Evolutionary conservation across 1,140 invertebrate genomes (phyloP), one percentile per base, ranked within the genome.

Genomic region (Mizuhopecten yessoensis): DNA sequence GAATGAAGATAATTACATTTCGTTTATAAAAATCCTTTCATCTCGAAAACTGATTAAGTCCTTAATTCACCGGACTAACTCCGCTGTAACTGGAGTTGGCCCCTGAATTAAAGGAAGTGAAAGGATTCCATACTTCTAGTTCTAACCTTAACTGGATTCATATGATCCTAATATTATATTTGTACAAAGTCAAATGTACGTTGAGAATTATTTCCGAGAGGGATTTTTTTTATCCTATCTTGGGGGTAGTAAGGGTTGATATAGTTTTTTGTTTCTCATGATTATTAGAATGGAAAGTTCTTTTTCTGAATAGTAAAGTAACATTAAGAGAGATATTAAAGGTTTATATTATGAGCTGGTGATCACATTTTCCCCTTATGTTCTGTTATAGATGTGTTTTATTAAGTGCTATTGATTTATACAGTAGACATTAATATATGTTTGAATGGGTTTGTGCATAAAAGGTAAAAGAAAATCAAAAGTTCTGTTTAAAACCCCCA

Each of bases 371-470:
- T 75, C 57, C 57, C n/a, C 0, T 39, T 75, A 75, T 75, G 57
- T 29, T 29, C 57, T 75, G 36, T 39, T 39, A 39, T 13, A 39
- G 5, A 29, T 49, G 45, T 49, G 3, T 75, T 75, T 75, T 29
- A 75, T 75, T 75, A 75, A 75, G 57, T 75, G 57, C 57, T 75
- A 75, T n/a, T 75, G 57, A 75, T 75, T 75, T 75, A 75, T 75
- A 29, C n/a, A 9, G n/a, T n/a, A 75, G 57, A 3, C 5, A 75
- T 75, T 75, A 5, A 75, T 75, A 75, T 20, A 49, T 49, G 57
- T 75, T 75, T 75, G 57, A 75, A 75, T 75, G 57, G n/a, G 23
- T 75, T 75, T 75, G 57, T 75, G 57, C 57, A 75, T 75, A 75
- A 75, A 75, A 75, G 57, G 57, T 75, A 5, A 3, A 75, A 75